A percentile compares a stretch with the other conserved stretches of the same genome.
These are phyloP conservation scores for Cotesia congregata DNA, from an alignment of 2,888 invertebrate genomes.

Conservation along the genomic window DNA sequence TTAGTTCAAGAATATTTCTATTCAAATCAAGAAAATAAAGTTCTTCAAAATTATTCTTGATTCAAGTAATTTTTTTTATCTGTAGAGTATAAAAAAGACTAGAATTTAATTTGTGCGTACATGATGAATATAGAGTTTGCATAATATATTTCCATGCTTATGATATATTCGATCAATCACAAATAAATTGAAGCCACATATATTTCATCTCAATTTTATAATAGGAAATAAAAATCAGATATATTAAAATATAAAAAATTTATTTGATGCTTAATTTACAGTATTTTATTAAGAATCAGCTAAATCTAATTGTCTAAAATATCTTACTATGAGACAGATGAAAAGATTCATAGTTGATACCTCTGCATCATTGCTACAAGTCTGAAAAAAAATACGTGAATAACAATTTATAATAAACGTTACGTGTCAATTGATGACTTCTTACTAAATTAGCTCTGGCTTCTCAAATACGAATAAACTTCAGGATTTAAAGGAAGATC, in stretches of 20 bases:
- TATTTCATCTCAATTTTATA: no score
- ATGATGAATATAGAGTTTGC: no score
- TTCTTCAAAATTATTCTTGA: no score
- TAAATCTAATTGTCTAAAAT: constrained; percentile 83
- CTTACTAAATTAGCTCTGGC: constrained; percentile 70
- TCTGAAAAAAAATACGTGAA: constrained; percentile 38
- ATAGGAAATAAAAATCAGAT: no score
- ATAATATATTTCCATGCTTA: no score
- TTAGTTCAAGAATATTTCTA: no score
- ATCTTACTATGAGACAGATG: constrained; percentile 81
- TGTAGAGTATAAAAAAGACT: no score
- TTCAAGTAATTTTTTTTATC: no score
- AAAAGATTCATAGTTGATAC: constrained; percentile 78
- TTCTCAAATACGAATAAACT: constrained; percentile 76
- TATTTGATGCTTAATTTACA: constrained; percentile 21
- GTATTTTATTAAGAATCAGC: constrained; percentile 71
- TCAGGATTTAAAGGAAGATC: constrained; percentile 80
- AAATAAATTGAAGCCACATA: no score
- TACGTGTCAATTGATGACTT: neutral
- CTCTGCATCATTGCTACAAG: constrained; percentile 63
- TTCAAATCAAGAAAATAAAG: no score
- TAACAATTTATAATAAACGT: constrained; percentile 1
- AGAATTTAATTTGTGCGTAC: no score
- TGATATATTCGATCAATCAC: no score
- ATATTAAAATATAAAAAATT: neutral